Evolutionary conservation across 1,140 invertebrate species (phyloP).

Genomic region (Drosophila oshimai): DNA sequence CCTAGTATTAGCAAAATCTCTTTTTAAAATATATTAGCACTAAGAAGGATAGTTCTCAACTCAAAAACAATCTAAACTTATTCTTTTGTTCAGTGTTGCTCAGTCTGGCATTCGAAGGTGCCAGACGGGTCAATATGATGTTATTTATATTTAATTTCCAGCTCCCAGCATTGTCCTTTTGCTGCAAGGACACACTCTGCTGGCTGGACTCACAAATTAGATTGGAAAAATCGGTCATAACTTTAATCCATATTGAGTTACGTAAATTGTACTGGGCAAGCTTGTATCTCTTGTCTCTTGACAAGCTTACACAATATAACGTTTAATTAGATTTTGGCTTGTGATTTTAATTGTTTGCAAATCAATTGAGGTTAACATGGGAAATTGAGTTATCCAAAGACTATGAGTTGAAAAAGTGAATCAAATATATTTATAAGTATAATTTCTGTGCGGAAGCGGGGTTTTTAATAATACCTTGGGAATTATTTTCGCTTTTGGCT

Average conservation of each 20-base stretch:
- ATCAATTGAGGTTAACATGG: not conserved
- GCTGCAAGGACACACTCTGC: not conserved
- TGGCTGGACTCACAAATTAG: not conserved
- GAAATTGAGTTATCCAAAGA: not conserved
- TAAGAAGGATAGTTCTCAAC: no score
- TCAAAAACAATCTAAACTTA: no score
- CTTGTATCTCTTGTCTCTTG: not conserved
- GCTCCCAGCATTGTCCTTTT: not conserved
- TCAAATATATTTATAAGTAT: not conserved
- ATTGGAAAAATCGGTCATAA: constrained; percentile 29
- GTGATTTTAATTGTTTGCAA: not conserved
- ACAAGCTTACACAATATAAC: constrained; percentile 4
- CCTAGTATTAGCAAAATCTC: no score
- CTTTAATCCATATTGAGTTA: constrained; percentile 24
- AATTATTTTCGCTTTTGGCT: not conserved
- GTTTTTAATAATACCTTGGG: not conserved
- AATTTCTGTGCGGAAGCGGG: not conserved
- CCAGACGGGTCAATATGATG: constrained; percentile 55
- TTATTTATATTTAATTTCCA: constrained; percentile 61
- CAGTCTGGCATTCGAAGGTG: constrained; percentile 25
- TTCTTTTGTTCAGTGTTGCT: not conserved
- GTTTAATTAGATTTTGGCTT: constrained; percentile 30
- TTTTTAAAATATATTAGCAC: no score
- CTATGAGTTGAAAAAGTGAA: not conserved
- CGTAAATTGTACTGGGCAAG: not conserved